phyloP scores from a whole-genome alignment of 2,888 invertebrate species.

The Macaria notata region DNA sequence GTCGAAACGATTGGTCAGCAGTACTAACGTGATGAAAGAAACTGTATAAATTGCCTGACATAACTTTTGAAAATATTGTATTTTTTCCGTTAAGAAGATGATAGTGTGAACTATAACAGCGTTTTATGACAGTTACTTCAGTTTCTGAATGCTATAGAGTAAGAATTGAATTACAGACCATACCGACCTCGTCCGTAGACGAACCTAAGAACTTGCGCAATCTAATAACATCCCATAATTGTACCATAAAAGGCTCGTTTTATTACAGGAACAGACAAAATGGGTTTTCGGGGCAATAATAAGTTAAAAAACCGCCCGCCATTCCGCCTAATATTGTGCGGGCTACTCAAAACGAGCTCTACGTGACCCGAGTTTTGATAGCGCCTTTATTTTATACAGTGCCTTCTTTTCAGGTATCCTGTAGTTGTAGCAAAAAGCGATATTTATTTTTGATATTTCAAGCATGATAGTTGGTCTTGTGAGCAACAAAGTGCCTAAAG shows the following conservation, averaged over 20 bases:
- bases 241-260: conserved; percentile 47
- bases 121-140: no score
- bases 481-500: no score
- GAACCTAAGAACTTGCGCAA: conserved; percentile 22
- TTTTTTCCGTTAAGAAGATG: no score
- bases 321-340: conserved; percentile 63
- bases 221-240: conserved; percentile 47
- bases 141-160: no score
- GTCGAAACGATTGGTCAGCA: no score
- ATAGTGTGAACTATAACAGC: no score
- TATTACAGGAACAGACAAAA: conserved; percentile 59
- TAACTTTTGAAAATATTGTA: no score
- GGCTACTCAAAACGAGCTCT: conserved; percentile 61
- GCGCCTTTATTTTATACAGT: conserved; percentile 42
- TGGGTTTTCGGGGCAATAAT: conserved; percentile 64
- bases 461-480: no score
- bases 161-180: no score
- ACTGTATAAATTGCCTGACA: no score
- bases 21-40: no score
- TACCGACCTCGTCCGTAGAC: conserved; percentile 8
- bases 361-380: conserved; percentile 66
- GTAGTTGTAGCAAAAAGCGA: conserved; percentile 10
- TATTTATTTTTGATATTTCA: no score
- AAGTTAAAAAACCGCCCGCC: conserved; percentile 63
- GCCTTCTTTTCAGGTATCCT: conserved; percentile 18